Evolutionary conservation across 2,797 vertebrate species (phyloP), one percentile per base, ranked within the genome.

Genomic region (Catamblyrhynchus diadema): DNA sequence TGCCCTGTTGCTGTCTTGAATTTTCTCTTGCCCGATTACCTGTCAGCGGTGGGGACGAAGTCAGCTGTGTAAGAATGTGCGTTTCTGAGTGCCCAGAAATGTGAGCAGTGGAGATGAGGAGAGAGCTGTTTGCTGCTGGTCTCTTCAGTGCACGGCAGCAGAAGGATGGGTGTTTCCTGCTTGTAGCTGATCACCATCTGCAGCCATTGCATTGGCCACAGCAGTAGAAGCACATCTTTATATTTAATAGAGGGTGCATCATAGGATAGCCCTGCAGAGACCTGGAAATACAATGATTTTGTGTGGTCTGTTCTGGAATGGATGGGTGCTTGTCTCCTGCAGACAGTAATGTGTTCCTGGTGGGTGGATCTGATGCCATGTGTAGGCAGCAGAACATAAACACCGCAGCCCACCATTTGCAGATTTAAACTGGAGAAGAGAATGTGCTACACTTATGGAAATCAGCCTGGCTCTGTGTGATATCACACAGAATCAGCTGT

Each of bases 361-460:
- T 30, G 79, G 41, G 54, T 41, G 56, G 79, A 64, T 90, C 59
- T 72, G 75, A 25, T 86, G 85, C 30, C 7, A n/a, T 32, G 80
- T 93, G 87, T 93, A 33, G 92, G 77, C 85, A 93, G 87, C 87
- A 91, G 87, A 88, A 66, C 92, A 91, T 47, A 65, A 87, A 92
- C 80, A 81, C 67, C 78, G 33, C 91, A 94, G 59, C 89, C 79
- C 85, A 90, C 70, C 16, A 0, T 35, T 56, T 32, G 21, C 69
- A 75, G 80, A 39, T 88, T 62, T 79, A 35, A 75, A 35, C 62
- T 42, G 44, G 72, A 79, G 66, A 78, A 66, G 82, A 48, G 69
- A 66, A 50, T 56, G 69, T 92, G 81, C 80, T 83, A 69, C 62
- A 13, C 11, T 72, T 88, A 35, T 0, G 30, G 92, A 93, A 70